These are phyloP conservation scores for Babylonia areolata DNA, from an alignment of 1,140 invertebrate species.

Conservation along the genomic window DNA sequence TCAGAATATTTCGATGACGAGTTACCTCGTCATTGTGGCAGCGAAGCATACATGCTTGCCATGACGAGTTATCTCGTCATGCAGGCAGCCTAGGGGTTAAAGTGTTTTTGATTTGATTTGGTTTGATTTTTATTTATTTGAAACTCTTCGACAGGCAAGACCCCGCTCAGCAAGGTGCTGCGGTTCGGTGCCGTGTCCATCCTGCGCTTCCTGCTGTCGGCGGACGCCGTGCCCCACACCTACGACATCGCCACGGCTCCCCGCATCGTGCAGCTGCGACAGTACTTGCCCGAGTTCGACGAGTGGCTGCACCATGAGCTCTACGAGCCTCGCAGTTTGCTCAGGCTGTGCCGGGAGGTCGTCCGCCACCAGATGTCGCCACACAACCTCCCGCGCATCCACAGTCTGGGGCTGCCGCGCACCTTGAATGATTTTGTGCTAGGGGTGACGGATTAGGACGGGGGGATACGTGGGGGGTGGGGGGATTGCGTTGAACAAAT, in stretches of 20 bases:
- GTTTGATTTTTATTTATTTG: background rate
- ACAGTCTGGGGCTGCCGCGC: slow-evolving; percentile 8
- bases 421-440: slow-evolving; percentile 18
- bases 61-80: too few relatives aligned
- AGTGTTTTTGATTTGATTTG: background rate
- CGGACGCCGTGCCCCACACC: slow-evolving; percentile 23
- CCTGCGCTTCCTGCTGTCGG: slow-evolving; percentile 26
- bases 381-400: slow-evolving; percentile 7
- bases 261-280: slow-evolving; percentile 23
- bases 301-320: slow-evolving; percentile 29
- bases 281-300: slow-evolving; percentile 31
- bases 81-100: too few relatives aligned
- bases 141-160: slow-evolving; percentile 21
- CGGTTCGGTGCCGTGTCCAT: slow-evolving; percentile 25
- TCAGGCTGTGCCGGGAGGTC: slow-evolving; percentile 6
- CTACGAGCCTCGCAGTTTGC: background rate
- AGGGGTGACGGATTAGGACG: slow-evolving; percentile 2
- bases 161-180: slow-evolving; percentile 23
- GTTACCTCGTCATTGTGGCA: too few relatives aligned
- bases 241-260: slow-evolving; percentile 30
- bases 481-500: background rate
- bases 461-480: background rate
- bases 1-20: too few relatives aligned
- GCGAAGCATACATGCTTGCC: too few relatives aligned
- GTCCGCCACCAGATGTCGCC: slow-evolving; percentile 20